These are phyloP conservation scores for Nyctibius bracteatus DNA, from an alignment of 2,113 vertebrate species.

Conservation along the genomic window DNA sequence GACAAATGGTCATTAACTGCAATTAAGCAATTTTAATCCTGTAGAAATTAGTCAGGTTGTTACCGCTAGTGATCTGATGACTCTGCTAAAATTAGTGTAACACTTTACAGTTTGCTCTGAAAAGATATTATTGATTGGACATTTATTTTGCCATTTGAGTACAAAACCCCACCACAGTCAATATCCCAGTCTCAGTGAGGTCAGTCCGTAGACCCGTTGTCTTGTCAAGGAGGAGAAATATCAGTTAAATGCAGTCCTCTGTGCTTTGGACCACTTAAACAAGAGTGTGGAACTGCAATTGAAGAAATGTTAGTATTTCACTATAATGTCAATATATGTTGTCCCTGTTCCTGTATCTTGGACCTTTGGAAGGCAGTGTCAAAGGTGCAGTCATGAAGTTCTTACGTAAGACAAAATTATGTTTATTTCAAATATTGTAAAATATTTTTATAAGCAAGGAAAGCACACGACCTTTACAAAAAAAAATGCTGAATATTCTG, in stretches of 20 bases:
- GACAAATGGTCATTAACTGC: not conserved
- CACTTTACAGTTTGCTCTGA: not conserved
- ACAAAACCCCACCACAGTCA: not conserved
- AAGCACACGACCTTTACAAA: not conserved
- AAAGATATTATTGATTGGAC: not conserved
- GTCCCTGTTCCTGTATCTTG: not conserved
- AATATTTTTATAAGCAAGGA: not conserved
- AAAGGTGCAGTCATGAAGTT: not conserved
- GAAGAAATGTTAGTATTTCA: fast-evolving
- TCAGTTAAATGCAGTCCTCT: not conserved
- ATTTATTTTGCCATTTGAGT: not conserved
- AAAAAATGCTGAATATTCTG: not conserved
- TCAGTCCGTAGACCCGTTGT: not conserved
- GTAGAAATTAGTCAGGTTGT: slow-evolving; percentile 8
- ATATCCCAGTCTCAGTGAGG: not conserved
- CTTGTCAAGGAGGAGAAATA: slow-evolving; percentile 9
- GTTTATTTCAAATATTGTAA: not conserved
- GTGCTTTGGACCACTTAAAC: not conserved
- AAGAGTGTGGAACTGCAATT: not conserved
- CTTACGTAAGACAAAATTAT: not conserved
- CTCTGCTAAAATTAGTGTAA: slow-evolving; percentile 15
- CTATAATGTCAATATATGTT: not conserved
- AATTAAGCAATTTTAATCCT: slow-evolving; percentile 21
- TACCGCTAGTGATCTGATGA: slow-evolving; percentile 14
- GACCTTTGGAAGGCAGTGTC: not conserved